Conservation (phyloP, 2,888 invertebrate species). For the Scaptomyza reducta region DNA sequence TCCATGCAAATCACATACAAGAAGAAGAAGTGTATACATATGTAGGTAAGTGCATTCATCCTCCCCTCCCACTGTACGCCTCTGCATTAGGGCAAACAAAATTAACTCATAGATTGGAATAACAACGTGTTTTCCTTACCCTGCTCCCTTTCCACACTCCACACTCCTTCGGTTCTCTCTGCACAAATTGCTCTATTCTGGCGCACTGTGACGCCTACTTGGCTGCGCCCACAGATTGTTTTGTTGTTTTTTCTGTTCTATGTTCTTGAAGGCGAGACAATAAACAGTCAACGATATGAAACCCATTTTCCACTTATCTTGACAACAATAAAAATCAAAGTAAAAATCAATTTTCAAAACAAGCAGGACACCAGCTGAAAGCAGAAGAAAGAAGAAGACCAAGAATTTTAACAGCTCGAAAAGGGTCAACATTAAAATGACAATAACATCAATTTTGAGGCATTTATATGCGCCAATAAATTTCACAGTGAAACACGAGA, state of each 20-base stretch:
- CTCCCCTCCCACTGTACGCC: not conserved
- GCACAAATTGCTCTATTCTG: slow-evolving; percentile 70
- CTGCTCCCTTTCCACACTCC: slow-evolving; percentile 11
- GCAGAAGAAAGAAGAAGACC: slow-evolving; percentile 22
- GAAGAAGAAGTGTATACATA: slow-evolving; percentile 4
- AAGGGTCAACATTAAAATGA: slow-evolving; percentile 63
- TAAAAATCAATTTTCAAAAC: slow-evolving; percentile 74
- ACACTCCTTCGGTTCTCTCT: not conserved
- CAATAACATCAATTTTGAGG: slow-evolving; percentile 81
- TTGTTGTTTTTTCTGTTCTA: slow-evolving; percentile 36
- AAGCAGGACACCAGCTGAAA: slow-evolving; percentile 63
- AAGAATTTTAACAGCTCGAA: slow-evolving; percentile 43
- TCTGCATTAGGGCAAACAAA: slow-evolving; percentile 40
- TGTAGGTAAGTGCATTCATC: slow-evolving; percentile 30
- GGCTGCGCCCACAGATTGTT: slow-evolving; percentile 61
- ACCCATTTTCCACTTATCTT: slow-evolving; percentile 63
- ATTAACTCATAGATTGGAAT: slow-evolving; percentile 62
- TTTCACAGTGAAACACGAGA: slow-evolving; percentile 69
- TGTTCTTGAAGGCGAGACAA: slow-evolving; percentile 26
- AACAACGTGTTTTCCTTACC: slow-evolving; percentile 24
- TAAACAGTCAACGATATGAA: slow-evolving; percentile 46
- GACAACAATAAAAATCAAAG: slow-evolving; percentile 67
- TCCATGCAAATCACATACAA: slow-evolving; percentile 12
- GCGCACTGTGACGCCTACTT: slow-evolving; percentile 63
- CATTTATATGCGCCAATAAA: slow-evolving; percentile 81